A percentile compares a stretch with the other conserved stretches of the same genome.
phyloP scores from a whole-genome alignment of 2,888 invertebrate species.

The Drosophila paramelanica region DNA sequence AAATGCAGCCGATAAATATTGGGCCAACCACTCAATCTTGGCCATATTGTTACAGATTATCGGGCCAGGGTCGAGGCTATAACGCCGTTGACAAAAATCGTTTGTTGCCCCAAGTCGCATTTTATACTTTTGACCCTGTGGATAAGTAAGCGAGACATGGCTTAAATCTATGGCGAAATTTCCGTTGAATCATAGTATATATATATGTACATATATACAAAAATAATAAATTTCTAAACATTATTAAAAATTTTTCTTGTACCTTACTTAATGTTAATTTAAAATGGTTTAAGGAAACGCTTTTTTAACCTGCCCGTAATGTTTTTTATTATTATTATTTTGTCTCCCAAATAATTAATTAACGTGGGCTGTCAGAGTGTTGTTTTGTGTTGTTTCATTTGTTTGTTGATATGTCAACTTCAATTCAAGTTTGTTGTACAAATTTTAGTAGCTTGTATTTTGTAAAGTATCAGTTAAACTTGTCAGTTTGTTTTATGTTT shows the following conservation, averaged over 20 bases:
- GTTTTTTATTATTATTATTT: too few species aligned
- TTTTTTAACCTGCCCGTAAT: too few species aligned
- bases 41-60: constrained; percentile 43
- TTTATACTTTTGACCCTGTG: constrained; percentile 27
- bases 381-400: too few species aligned
- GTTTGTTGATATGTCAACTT: too few species aligned
- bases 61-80: constrained; percentile 50
- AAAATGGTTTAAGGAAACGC: too few species aligned
- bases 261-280: too few species aligned
- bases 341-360: too few species aligned
- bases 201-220: too few species aligned
- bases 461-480: background rate
- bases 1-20: constrained; percentile 21
- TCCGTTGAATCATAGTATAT: constrained; percentile 15
- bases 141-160: constrained; percentile 11
- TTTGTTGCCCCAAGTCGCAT: constrained; percentile 39
- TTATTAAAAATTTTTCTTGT: too few species aligned
- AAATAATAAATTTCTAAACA: too few species aligned
- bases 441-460: background rate
- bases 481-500: constrained; percentile 5
- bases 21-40: constrained; percentile 60
- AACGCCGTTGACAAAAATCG: constrained; percentile 50
- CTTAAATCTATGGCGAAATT: constrained; percentile 5
- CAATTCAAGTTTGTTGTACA: background rate
- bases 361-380: too few species aligned